These are phyloP conservation scores for Dendrolimus kikuchii DNA, from an alignment of 1,140 invertebrate genomes.

Conservation along the genomic window DNA sequence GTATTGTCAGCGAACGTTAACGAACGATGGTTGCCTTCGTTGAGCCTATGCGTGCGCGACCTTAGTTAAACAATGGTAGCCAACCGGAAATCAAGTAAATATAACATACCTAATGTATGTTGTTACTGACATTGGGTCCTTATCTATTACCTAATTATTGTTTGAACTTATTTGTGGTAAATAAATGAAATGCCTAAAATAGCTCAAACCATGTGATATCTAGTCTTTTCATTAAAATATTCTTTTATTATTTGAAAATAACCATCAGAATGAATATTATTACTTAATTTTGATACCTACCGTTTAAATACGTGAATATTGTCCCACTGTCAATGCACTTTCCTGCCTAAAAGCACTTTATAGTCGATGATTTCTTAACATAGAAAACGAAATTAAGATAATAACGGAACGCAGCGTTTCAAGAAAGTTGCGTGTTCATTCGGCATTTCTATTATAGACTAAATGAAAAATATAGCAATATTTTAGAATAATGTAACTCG, in stretches of 20 bases:
- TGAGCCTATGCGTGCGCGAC: no score
- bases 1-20: no score
- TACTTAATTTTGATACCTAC: no score
- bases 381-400: no score
- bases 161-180: slow-evolving; percentile 25
- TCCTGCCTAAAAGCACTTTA: slow-evolving; percentile 1
- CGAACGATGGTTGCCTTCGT: no score
- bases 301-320: no score
- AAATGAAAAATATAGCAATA: slow-evolving; percentile 71
- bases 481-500: slow-evolving; percentile 68
- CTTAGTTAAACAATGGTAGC: no score
- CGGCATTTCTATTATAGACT: slow-evolving; percentile 68
- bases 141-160: slow-evolving; percentile 20
- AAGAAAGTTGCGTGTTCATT: slow-evolving; percentile 37
- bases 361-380: not conserved
- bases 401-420: slow-evolving; percentile 29
- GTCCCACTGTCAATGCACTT: slow-evolving; percentile 14
- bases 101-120: no score
- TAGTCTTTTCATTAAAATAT: slow-evolving; percentile 36
- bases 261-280: no score
- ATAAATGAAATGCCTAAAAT: slow-evolving; percentile 36
- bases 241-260: no score
- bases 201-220: slow-evolving; percentile 71
- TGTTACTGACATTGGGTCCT: slow-evolving; percentile 14
- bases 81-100: no score